These are phyloP conservation scores for Agrilus mali DNA, from an alignment of 2,888 invertebrate genomes.

Conservation along the genomic window DNA sequence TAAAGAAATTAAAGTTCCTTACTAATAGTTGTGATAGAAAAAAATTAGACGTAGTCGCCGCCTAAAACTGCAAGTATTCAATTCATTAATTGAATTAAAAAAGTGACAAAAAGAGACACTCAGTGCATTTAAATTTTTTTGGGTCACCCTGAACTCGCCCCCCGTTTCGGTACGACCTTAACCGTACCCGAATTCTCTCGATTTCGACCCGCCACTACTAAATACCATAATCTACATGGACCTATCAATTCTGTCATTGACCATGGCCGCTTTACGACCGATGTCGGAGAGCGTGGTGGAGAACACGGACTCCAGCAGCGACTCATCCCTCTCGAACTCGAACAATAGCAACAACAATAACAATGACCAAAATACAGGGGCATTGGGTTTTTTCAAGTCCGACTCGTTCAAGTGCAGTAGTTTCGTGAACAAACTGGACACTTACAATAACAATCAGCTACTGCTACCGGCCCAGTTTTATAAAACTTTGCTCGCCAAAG, in stretches of 20 bases:
- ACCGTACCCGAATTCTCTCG: not conserved
- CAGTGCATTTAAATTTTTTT: not conserved
- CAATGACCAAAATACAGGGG: slow-evolving; percentile 11
- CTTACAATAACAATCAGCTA: slow-evolving; percentile 34
- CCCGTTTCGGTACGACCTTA: no score
- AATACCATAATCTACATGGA: no score
- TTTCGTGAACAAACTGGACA: slow-evolving; percentile 33
- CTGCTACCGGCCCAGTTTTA: slow-evolving; percentile 65
- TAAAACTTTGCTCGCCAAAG: slow-evolving; percentile 64
- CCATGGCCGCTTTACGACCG: slow-evolving; percentile 28
- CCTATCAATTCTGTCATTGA: slow-evolving; percentile 4
- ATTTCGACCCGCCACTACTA: not conserved
- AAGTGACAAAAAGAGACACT: not conserved
- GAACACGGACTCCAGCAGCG: slow-evolving; percentile 32
- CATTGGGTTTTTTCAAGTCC: slow-evolving; percentile 17
- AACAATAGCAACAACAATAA: slow-evolving; percentile 17
- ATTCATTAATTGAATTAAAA: not conserved
- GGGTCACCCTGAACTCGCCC: no score
- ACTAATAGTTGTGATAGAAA: no score
- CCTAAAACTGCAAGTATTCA: no score
- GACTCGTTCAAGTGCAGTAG: slow-evolving; percentile 29
- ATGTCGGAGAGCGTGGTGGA: slow-evolving; percentile 27
- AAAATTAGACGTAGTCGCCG: no score
- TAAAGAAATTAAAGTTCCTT: no score
- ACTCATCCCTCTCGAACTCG: slow-evolving; percentile 21